These are phyloP conservation scores for Conus betulinus DNA, from an alignment of 1,140 invertebrate species.

Conservation along the genomic window DNA sequence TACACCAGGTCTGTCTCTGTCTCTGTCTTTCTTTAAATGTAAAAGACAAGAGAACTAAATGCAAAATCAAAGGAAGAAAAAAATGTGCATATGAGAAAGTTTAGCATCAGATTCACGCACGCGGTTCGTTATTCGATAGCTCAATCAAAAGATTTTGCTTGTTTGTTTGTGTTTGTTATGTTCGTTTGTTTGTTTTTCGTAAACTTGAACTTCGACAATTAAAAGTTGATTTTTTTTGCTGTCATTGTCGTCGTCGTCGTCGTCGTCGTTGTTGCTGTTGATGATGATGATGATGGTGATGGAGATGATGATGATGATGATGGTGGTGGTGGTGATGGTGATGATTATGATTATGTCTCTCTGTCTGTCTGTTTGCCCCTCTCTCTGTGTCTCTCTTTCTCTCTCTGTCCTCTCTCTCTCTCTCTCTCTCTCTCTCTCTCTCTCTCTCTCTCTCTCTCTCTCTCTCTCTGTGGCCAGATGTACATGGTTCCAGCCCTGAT, in stretches of 20 bases:
- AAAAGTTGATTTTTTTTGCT: too few species aligned
- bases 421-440: neutral
- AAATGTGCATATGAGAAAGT: too few species aligned
- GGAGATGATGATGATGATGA: neutral
- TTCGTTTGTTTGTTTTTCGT: too few species aligned
- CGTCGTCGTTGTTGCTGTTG: slow-evolving; percentile 59
- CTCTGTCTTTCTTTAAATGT: too few species aligned
- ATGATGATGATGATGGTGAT: slow-evolving; percentile 62
- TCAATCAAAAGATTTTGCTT: too few species aligned
- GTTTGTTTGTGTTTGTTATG: too few species aligned
- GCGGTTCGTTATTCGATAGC: too few species aligned
- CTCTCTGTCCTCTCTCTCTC: neutral
- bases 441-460: neutral
- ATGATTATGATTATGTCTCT: neutral
- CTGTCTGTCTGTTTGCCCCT: neutral
- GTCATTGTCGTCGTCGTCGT: neutral
- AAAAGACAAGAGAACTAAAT: too few species aligned
- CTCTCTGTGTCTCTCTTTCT: neutral
- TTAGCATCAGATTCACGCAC: too few species aligned
- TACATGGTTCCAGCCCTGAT: slow-evolving; percentile 54
- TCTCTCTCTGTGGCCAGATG: slow-evolving; percentile 4
- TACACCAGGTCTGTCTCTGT: too few species aligned
- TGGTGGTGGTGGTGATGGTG: neutral
- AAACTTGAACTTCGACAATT: too few species aligned
- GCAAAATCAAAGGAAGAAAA: too few species aligned